phyloP scores from a whole-genome alignment of 1,140 invertebrate species.

The Bombus waltoni region DNA sequence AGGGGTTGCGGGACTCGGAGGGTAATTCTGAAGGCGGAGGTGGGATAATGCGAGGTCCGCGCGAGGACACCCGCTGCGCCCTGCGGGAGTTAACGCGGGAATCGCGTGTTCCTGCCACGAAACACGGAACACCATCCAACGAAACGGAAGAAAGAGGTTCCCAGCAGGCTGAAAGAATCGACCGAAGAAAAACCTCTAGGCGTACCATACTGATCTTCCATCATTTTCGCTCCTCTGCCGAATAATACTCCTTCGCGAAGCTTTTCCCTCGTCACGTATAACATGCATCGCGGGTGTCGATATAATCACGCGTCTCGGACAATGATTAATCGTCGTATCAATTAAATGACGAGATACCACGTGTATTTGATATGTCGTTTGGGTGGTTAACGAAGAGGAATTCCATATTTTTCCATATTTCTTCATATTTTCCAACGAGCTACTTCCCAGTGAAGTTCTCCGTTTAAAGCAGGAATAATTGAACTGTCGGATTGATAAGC shows the following conservation, averaged over 20 bases:
- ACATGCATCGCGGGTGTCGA: background rate
- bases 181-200: background rate
- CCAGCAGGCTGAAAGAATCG: slow-evolving; percentile 12
- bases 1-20: slow-evolving; percentile 17
- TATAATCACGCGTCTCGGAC: background rate
- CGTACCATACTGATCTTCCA: slow-evolving; percentile 28
- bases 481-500: background rate
- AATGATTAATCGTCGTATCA: background rate
- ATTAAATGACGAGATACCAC: background rate
- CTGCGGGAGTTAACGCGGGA: slow-evolving; percentile 80
- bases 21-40: slow-evolving; percentile 57
- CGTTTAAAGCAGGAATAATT: background rate
- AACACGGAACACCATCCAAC: slow-evolving; percentile 65
- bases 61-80: slow-evolving; percentile 78
- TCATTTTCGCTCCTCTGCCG: slow-evolving; percentile 47
- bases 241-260: background rate
- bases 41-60: slow-evolving; percentile 76
- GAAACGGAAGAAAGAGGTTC: slow-evolving; percentile 36
- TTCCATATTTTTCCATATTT: background rate
- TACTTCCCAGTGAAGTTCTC: too few species aligned
- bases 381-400: background rate
- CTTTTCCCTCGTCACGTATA: background rate
- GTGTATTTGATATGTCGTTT: background rate
- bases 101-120: slow-evolving; percentile 77
- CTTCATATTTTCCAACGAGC: too few species aligned